Base-by-base conservation (phyloP, 2,888 invertebrate species). In the Ormia ochracea region DNA sequence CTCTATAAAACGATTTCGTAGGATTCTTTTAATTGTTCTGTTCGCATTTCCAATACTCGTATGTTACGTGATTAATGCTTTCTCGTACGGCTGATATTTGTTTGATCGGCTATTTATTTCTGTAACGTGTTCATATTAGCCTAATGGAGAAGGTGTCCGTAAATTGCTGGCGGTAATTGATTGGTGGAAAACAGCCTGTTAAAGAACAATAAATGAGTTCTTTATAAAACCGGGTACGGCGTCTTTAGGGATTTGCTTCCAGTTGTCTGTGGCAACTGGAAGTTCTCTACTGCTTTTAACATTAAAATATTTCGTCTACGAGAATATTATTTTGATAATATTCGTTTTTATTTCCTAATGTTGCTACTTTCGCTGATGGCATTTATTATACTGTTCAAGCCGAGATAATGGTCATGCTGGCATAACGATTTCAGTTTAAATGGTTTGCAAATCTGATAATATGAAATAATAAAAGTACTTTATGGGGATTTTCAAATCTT, bases 41-140 rank as follows among this genome's bases (percentile, higher is more conserved):
- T 36, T 66, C n/a, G n/a, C n/a, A n/a, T n/a, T 54, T 54, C 17
- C 26, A 56, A 54, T 54, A 33, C n/a, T n/a, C n/a, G n/a, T n/a
- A n/a, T 48, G 26, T 36, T 31, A 23, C 9, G 48, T 74, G 74
- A 74, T 74, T 59, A 74, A 74, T 74, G 50, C 54, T 50, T 66
- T 66, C 21, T 23, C 5, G n/a, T 36, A 19, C 21, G 61, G 31
- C n/a, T 21, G n/a, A 21, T n/a, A 28, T 70, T 59, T 36, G 26
- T 31, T n/a, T n/a, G n/a, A n/a, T n/a, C n/a, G 4, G 48, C 7
- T 36, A 4, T 23, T 10, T 41, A 0, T 23, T 28, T 23, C 36
- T n/a, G n/a, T 43, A 19, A 31, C 43, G 31, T 41, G 56, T 31
- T 38, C 23, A 58, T 41, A 74, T 58, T 65, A 66, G 58, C 26